These are phyloP conservation scores for Enteromius paludinosus DNA, from an alignment of 2,797 vertebrate species.

Conservation along the genomic window DNA sequence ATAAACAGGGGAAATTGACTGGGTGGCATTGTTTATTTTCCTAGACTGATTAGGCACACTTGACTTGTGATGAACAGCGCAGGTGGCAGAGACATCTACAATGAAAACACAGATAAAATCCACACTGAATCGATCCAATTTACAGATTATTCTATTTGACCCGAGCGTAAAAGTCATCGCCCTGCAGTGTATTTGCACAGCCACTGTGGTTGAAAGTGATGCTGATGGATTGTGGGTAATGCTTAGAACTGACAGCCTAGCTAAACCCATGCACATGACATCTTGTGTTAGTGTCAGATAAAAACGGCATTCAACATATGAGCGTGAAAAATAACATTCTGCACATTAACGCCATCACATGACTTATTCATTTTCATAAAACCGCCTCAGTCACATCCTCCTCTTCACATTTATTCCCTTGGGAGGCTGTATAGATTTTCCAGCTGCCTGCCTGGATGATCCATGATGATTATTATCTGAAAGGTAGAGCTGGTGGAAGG, in stretches of 20 bases:
- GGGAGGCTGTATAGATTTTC: constrained; percentile 74
- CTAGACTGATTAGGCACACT: constrained; percentile 56
- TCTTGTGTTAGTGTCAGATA: constrained; percentile 66
- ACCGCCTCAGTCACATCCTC: constrained; percentile 70
- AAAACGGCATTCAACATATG: constrained; percentile 67
- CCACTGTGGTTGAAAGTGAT: constrained; percentile 26
- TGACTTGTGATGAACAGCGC: constrained; percentile 40
- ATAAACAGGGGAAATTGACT: constrained; percentile 62
- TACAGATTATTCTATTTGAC: constrained; percentile 46
- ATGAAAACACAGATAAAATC: constrained; percentile 46
- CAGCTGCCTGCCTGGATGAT: constrained; percentile 75
- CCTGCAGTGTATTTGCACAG: constrained; percentile 10
- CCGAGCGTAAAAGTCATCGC: constrained; percentile 2
- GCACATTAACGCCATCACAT: constrained; percentile 70
- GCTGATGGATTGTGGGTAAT: constrained; percentile 51
- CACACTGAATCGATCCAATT: constrained; percentile 45
- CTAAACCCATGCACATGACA: constrained; percentile 61
- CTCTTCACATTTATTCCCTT: constrained; percentile 71
- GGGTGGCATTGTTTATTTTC: constrained; percentile 61
- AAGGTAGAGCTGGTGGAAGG: constrained; percentile 66
- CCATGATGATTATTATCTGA: constrained; percentile 70
- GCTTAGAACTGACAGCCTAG: constrained; percentile 52
- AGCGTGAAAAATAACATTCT: constrained; percentile 70
- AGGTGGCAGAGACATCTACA: constrained; percentile 45
- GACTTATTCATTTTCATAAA: constrained; percentile 71